Evolutionary conservation across 2,797 vertebrate genomes (phyloP).

Genomic region (Micrastur ruficollis): DNA sequence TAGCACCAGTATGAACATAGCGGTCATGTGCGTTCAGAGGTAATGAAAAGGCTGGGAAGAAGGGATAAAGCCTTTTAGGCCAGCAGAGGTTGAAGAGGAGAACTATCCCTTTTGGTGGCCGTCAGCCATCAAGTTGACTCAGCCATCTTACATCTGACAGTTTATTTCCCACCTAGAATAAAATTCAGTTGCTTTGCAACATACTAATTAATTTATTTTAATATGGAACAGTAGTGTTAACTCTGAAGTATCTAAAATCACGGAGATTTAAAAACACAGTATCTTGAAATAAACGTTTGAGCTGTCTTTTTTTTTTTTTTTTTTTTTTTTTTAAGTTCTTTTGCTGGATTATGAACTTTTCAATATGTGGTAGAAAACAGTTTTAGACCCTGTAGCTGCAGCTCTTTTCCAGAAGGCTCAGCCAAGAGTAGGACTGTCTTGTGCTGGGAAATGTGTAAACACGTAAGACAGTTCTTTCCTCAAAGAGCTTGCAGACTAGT

Average conservation of each 20-base stretch:
- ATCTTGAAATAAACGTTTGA: not conserved
- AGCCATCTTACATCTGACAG: not conserved
- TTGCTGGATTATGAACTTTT: not conserved
- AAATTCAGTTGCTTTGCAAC: not conserved
- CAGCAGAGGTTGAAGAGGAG: not conserved
- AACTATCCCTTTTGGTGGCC: not conserved
- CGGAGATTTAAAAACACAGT: not conserved
- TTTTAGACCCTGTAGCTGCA: not conserved
- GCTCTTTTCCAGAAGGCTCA: not conserved
- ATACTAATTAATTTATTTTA: not conserved
- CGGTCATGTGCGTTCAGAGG: not conserved
- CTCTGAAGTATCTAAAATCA: not conserved
- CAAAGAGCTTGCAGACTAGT: not conserved
- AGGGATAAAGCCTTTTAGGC: not conserved
- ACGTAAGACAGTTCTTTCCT: not conserved
- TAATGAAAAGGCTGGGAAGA: not conserved
- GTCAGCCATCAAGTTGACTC: not conserved
- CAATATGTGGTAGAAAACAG: not conserved
- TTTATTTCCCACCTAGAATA: not conserved
- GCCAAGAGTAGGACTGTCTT: not conserved
- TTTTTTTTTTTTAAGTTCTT: not conserved
- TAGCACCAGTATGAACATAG: not conserved
- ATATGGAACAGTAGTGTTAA: not conserved
- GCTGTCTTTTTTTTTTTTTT: not conserved
- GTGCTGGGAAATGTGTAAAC: constrained; percentile 21